Percentiles rank a stretch among this genome's conserved stretches.
These are phyloP conservation scores for Subanguina moxae DNA, from an alignment of 1,140 invertebrate genomes.

Conservation along the genomic window DNA sequence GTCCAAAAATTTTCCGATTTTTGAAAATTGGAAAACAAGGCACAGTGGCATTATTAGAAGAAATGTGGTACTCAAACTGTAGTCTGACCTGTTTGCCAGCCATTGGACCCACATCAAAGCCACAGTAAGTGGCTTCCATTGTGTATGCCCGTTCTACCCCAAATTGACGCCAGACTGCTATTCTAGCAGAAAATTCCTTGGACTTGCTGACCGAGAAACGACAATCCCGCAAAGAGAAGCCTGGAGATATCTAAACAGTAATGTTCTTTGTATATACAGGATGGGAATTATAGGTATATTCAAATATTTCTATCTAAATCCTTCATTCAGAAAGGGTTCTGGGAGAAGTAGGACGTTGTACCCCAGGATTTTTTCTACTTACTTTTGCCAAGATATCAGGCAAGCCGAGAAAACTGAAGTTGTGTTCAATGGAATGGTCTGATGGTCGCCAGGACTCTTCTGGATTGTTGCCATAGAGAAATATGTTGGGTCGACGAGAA, in stretches of 20 bases:
- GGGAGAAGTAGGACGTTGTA: background rate
- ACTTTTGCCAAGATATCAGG: slow-evolving; percentile 56
- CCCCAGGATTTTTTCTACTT: slow-evolving; percentile 60
- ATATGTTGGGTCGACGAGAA: slow-evolving; percentile 80
- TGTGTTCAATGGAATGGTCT: slow-evolving; percentile 60
- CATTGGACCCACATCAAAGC: slow-evolving; percentile 74
- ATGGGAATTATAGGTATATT: background rate
- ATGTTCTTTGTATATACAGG: slow-evolving; percentile 64
- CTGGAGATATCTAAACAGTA: slow-evolving; percentile 69
- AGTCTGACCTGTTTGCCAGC: slow-evolving; percentile 62
- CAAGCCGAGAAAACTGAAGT: slow-evolving; percentile 60
- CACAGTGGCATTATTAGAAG: too few relatives aligned
- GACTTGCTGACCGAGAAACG: slow-evolving; percentile 73
- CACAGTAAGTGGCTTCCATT: slow-evolving; percentile 81
- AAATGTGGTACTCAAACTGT: too few relatives aligned
- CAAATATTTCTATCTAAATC: background rate
- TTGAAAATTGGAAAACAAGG: too few relatives aligned
- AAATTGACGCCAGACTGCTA: slow-evolving; percentile 79
- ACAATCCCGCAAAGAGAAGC: slow-evolving; percentile 73
- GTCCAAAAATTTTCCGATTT: background rate
- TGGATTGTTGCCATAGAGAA: slow-evolving; percentile 79
- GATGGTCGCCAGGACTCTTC: slow-evolving; percentile 60
- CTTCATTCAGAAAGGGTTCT: background rate
- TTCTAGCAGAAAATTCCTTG: slow-evolving; percentile 77
- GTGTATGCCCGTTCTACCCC: slow-evolving; percentile 73